A percentile compares a stretch with the other conserved stretches of the same genome.
Evolutionary conservation across 2,113 vertebrate genomes (phyloP).

Genomic region (Felis catus): DNA sequence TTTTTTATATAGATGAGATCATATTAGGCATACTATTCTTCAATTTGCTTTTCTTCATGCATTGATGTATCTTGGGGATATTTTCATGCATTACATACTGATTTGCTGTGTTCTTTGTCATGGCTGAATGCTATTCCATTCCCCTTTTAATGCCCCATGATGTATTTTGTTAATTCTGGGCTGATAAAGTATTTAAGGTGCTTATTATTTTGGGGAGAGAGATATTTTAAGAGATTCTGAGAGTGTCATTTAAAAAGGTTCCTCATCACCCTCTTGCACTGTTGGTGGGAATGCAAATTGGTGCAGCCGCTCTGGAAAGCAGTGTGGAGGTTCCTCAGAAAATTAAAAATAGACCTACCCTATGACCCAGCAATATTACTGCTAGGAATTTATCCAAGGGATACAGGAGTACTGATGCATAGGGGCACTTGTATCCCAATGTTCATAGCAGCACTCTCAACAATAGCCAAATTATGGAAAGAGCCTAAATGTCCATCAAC

Average conservation of each 20-base stretch:
- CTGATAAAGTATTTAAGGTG: background rate
- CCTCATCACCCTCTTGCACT: background rate
- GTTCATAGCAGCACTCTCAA: too few species aligned
- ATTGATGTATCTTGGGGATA: background rate
- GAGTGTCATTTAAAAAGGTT: background rate
- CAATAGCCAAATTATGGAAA: too few species aligned
- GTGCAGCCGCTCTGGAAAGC: too few species aligned
- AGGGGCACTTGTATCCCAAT: too few species aligned
- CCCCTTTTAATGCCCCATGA: background rate
- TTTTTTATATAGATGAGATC: background rate
- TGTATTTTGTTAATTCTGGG: background rate
- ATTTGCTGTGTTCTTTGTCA: background rate
- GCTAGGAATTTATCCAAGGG: too few species aligned
- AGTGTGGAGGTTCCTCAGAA: too few species aligned
- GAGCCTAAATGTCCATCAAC: too few species aligned
- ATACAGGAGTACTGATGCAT: too few species aligned
- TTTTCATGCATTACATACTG: background rate
- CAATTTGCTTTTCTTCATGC: background rate
- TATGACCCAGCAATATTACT: too few species aligned
- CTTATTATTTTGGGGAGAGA: background rate
- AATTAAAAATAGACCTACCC: too few species aligned
- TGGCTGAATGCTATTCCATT: background rate
- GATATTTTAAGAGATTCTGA: background rate
- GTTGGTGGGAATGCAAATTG: too few species aligned
- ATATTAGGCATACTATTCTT: background rate